phyloP scores from a whole-genome alignment of 1,140 invertebrate genomes.

The Saxidomus purpurata region DNA sequence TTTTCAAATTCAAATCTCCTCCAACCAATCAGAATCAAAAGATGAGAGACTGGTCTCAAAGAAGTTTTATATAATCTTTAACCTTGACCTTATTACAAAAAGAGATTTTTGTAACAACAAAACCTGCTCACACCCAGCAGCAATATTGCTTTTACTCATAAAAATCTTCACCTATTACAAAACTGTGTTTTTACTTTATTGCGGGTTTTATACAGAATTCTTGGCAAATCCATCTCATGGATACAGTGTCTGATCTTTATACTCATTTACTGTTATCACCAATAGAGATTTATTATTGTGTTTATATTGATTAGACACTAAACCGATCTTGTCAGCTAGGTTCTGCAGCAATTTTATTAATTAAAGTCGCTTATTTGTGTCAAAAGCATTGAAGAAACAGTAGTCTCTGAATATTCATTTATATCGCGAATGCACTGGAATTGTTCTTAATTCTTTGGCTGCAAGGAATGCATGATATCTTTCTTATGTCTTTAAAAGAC shows the following conservation, averaged over 20 bases:
- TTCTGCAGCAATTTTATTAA: conserved; percentile 55
- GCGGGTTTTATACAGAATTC: not conserved
- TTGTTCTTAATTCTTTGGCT: not conserved
- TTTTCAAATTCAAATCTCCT: no score
- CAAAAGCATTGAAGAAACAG: conserved; percentile 47
- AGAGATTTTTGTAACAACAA: no score
- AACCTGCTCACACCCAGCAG: no score
- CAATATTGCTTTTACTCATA: no score
- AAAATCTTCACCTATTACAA: no score
- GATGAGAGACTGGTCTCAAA: no score
- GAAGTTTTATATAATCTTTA: no score
- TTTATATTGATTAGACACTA: conserved; percentile 61
- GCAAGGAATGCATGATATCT: not conserved
- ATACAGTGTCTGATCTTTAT: conserved; percentile 10
- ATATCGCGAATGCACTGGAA: not conserved
- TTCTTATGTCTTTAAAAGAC: not conserved
- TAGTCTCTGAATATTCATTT: conserved; percentile 1
- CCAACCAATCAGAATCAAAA: no score
- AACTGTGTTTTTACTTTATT: no score
- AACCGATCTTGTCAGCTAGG: conserved; percentile 37
- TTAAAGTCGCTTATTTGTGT: conserved; percentile 59
- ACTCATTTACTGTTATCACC: conserved; percentile 48
- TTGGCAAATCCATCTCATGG: not conserved
- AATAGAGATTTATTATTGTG: conserved; percentile 61
- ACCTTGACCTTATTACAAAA: no score